Evolutionary conservation across 2,797 vertebrate species (phyloP), one percentile per base, ranked within the genome.

Genomic region (Myotis findleyi): DNA sequence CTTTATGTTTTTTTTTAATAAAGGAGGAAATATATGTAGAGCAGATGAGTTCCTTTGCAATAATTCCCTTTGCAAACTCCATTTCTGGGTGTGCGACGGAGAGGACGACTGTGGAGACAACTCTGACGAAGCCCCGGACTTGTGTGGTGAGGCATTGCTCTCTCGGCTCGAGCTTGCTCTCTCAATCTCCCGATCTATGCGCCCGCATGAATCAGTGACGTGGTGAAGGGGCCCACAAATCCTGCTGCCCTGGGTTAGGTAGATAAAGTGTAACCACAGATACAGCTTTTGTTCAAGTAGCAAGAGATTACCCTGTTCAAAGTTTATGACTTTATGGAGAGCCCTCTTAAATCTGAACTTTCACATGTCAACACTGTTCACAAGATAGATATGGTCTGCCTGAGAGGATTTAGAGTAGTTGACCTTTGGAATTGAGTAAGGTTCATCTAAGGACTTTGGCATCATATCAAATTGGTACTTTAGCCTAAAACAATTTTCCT

Each of bases 31-130:
- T 97, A 99, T 99, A 98, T 99, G 99, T 96, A 99, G 99, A 95
- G 97, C 98, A 4, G 99, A 99, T 98, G 99, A 99, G 91, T 99
- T 99, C 98, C 98, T 99, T 94, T 99, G 99, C 98, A 99, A 99
- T 98, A 99, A 99, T 98, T 99, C 99, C 12, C 98, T 99, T 87
- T 99, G 99, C 98, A 99, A 99, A 97, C 99, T 99, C 14, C 99
- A 99, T 97, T 98, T 99, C 79, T 99, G 99, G 99, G 99, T 99
- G 92, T 99, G 99, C 97, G 99, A 99, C 80, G 99, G 99, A 44
- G 99, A 99, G 97, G 99, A 99, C 81, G 99, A 99, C 96, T 99
- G 99, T 49, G 99, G 99, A 55, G 99, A 99, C 96, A 99, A 99
- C 97, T 99, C 99, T 2, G 99, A 99, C 53, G 99, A 99, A 98